A percentile compares a stretch with the other conserved stretches of the same genome.
Conservation (phyloP, 2,888 invertebrate species). For the Liopterus haemorrhoidalis region DNA sequence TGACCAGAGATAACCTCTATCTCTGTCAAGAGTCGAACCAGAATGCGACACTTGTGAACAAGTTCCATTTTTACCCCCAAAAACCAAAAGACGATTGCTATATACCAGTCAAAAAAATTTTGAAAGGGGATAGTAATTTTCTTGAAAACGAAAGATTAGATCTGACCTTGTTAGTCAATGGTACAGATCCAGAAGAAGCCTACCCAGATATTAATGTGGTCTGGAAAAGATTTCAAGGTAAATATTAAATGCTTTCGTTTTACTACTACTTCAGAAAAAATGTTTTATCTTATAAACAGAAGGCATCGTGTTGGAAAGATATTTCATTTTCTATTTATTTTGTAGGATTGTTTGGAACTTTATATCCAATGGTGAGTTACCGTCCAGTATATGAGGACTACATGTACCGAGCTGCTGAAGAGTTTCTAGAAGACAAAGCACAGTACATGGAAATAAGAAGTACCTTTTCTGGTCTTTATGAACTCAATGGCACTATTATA, state of each 20-base stretch:
- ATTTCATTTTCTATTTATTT: too few species aligned
- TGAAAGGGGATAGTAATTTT: constrained; percentile 42
- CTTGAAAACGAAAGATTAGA: constrained; percentile 50
- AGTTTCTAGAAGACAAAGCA: constrained; percentile 61
- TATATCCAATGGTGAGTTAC: constrained; percentile 53
- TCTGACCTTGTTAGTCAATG: constrained; percentile 53
- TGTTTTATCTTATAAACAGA: too few species aligned
- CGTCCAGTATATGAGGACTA: constrained; percentile 61
- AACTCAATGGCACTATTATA: constrained; percentile 57
- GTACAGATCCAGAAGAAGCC: constrained; percentile 46
- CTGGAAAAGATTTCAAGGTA: constrained; percentile 54
- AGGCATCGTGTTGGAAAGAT: too few species aligned
- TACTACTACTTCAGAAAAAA: too few species aligned
- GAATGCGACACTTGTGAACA: constrained; percentile 36
- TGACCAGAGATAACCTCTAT: constrained; percentile 55
- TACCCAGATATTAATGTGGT: constrained; percentile 53
- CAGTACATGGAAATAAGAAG: constrained; percentile 65
- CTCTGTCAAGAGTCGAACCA: constrained; percentile 45
- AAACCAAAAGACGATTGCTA: not conserved
- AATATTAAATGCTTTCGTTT: too few species aligned
- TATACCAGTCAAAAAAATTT: constrained; percentile 23
- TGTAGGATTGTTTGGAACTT: constrained; percentile 53
- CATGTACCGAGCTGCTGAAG: constrained; percentile 57
- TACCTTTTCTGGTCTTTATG: constrained; percentile 58
- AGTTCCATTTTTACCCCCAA: constrained; percentile 36